Base-by-base conservation (phyloP, 1,140 invertebrate species). In the Penaeus vannamei region DNA sequence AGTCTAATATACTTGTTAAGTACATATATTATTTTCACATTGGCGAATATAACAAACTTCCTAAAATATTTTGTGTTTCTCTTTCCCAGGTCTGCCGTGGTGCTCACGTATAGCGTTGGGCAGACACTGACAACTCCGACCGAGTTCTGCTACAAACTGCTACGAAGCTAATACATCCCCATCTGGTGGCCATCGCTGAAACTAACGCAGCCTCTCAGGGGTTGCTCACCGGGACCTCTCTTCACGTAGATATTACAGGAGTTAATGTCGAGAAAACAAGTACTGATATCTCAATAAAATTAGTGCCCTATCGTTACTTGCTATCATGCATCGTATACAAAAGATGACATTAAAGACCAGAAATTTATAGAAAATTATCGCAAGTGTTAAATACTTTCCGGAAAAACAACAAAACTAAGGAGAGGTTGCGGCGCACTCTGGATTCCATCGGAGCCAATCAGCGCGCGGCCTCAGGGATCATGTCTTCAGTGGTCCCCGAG, bases 401-500 rank as follows among this genome's bases (percentile, higher is more conserved):
- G 87, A 89, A 89, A 79, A 36, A 46, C 66, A 61, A 59, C n/a
- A 29, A 36, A 12, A 29, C 61, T 59, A 46, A 59, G 82, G 66
- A n/a, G 76, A 32, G 61, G n/a, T 61, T 77, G 69, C n/a, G 22
- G 62, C 66, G 59, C 59, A n/a, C 14, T 26, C 29, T 72, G 87
- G 82, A 80, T 62, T 84, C 87, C 72, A 64, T 79, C 59, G 64
- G 83, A 83, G 84, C 88, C 88, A 86, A 90, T 90, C 88, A 90
- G 88, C 36, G 53, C n/a, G 29, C 84, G 66, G 62, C 84, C 77
- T 26, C 66, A 80, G 83, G 69, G 61, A 85, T 85, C 84, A 90
- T 90, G 88, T 90, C 84, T 82, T 86, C 90, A 60, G 87, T 91
- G 46, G 72, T 91, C 53, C 87, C 90, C 12, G 90, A 90, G 66